A percentile compares a stretch with the other conserved stretches of the same genome.
phyloP scores from a whole-genome alignment of 2,797 vertebrate genomes.

The Craterocephalus amniculus region DNA sequence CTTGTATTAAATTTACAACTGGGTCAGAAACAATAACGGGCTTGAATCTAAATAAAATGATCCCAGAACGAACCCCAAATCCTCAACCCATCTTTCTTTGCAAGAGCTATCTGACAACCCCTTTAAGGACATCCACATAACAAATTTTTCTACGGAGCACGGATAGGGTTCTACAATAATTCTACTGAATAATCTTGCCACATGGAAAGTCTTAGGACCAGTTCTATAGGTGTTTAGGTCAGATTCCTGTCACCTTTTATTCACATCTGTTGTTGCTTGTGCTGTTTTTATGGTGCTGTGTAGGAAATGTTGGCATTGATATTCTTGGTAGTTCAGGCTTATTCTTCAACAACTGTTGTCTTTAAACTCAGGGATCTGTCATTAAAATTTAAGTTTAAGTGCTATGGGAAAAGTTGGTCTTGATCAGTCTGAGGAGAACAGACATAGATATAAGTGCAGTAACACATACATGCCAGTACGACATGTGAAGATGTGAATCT shows the following conservation, averaged over 20 bases:
- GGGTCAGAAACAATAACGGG: slow-evolving; percentile 14
- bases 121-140: slow-evolving; percentile 11
- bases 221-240: too few species aligned
- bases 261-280: slow-evolving; percentile 13
- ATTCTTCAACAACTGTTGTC: slow-evolving; percentile 46
- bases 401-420: not conserved
- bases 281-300: slow-evolving; percentile 7
- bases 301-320: slow-evolving; percentile 27
- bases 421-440: not conserved
- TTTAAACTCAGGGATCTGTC: slow-evolving; percentile 40
- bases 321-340: slow-evolving; percentile 19
- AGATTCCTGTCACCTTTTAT: slow-evolving; percentile 26
- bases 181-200: not conserved
- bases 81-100: not conserved
- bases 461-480: not conserved
- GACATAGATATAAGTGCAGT: not conserved
- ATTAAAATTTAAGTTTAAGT: slow-evolving; percentile 28
- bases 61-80: slow-evolving; percentile 1
- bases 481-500: not conserved
- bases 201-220: too few species aligned
- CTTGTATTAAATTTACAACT: slow-evolving; percentile 18
- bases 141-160: slow-evolving; percentile 7
- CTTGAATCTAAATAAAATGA: slow-evolving; percentile 23
- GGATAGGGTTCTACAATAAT: slow-evolving; percentile 29
- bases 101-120: not conserved